Evolutionary conservation across 2,797 vertebrate species (phyloP).

Genomic region (Acanthurus leucopareius): DNA sequence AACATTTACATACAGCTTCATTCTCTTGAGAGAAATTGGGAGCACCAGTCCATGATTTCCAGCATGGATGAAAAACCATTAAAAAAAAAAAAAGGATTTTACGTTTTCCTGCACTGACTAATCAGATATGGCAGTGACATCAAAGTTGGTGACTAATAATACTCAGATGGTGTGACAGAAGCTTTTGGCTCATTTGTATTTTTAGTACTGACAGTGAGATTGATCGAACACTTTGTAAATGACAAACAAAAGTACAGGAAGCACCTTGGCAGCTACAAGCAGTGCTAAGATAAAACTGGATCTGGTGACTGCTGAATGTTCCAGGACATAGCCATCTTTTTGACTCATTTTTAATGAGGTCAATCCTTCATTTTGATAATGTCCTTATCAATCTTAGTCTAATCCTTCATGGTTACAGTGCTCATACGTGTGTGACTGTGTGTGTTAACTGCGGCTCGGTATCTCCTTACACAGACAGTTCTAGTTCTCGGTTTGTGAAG

Average conservation of each 20-base stretch:
- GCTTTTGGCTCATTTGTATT: slow-evolving; percentile 67
- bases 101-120: slow-evolving; percentile 40
- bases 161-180: slow-evolving; percentile 76
- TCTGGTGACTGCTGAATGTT: slow-evolving; percentile 46
- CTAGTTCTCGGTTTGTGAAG: slow-evolving; percentile 34
- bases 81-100: slow-evolving; percentile 20
- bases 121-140: slow-evolving; percentile 65
- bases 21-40: slow-evolving; percentile 71
- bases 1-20: slow-evolving; percentile 85
- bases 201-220: slow-evolving; percentile 53
- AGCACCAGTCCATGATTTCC: slow-evolving; percentile 91
- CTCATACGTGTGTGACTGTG: slow-evolving; percentile 36
- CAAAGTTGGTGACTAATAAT: slow-evolving; percentile 62
- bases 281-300: slow-evolving; percentile 30
- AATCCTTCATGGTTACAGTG: slow-evolving; percentile 75
- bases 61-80: slow-evolving; percentile 82
- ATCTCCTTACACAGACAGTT: slow-evolving; percentile 29
- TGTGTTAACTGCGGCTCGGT: slow-evolving; percentile 58
- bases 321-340: slow-evolving; percentile 43
- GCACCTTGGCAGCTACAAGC: slow-evolving; percentile 44
- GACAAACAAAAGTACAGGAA: slow-evolving; percentile 44
- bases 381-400: slow-evolving; percentile 51
- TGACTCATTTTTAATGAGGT: slow-evolving; percentile 58
- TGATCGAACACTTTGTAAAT: slow-evolving; percentile 58
- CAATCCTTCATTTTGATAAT: slow-evolving; percentile 81